These are phyloP conservation scores for Andrena bicolor DNA, from an alignment of 2,888 invertebrate species.

Conservation along the genomic window DNA sequence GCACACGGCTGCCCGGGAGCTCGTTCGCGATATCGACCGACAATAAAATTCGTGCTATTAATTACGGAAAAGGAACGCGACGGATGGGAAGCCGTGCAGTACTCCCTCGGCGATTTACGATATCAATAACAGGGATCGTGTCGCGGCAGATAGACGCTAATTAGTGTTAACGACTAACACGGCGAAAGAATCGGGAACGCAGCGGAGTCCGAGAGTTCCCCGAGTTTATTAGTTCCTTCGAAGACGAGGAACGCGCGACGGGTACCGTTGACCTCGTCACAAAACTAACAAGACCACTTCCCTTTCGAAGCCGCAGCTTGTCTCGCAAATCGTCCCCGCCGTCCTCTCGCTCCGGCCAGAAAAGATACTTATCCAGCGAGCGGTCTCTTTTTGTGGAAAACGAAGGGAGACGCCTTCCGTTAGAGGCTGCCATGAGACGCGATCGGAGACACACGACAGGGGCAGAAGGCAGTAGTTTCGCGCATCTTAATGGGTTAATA, in stretches of 20 bases:
- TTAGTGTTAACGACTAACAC: conserved; percentile 22
- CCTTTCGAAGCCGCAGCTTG: conserved; percentile 33
- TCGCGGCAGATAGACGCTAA: conserved; percentile 24
- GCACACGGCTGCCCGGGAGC: neutral
- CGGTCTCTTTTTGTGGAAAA: conserved; percentile 46
- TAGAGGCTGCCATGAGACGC: conserved; percentile 43
- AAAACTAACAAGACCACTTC: conserved; percentile 35
- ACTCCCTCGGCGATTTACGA: conserved; percentile 3
- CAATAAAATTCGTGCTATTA: neutral
- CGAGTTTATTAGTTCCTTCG: conserved; percentile 12
- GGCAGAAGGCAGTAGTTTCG: conserved; percentile 47
- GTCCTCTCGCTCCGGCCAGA: conserved; percentile 10
- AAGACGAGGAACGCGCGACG: neutral
- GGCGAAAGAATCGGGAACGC: neutral
- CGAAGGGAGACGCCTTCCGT: conserved; percentile 45
- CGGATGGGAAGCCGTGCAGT: neutral
- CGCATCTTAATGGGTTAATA: conserved; percentile 50
- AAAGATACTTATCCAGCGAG: conserved; percentile 18
- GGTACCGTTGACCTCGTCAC: neutral
- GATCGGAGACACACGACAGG: conserved; percentile 39
- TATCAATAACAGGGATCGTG: conserved; percentile 20
- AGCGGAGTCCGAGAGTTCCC: neutral
- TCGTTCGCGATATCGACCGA: neutral
- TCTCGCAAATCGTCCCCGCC: conserved; percentile 13
- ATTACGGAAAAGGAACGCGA: neutral